A percentile compares a stretch with the other conserved stretches of the same genome.
phyloP scores from a whole-genome alignment of 2,113 vertebrate species.

The Varanus komodoensis region DNA sequence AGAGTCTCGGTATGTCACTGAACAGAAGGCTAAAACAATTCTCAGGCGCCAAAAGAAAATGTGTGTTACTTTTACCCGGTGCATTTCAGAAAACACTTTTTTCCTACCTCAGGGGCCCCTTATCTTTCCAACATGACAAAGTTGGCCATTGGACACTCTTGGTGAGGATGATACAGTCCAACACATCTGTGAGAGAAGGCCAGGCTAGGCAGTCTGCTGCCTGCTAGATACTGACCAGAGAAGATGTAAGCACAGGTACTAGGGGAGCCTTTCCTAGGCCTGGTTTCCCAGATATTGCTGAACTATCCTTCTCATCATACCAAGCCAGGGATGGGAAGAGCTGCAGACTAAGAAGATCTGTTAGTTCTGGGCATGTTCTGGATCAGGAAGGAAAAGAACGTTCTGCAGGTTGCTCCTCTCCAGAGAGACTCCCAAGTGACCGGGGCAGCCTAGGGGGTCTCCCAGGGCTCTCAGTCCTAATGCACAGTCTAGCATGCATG shows the following conservation, averaged over 20 bases:
- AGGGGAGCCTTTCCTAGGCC: neutral
- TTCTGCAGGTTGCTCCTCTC: neutral
- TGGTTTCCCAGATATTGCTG: neutral
- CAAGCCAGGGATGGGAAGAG: neutral
- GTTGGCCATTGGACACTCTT: too few species aligned
- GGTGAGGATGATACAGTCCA: too few species aligned
- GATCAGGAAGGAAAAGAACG: neutral
- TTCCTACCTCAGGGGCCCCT: too few species aligned
- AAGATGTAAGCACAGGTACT: neutral
- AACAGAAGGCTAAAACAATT: too few species aligned
- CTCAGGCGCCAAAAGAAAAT: too few species aligned
- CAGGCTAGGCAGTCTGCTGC: neutral
- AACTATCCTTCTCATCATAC: neutral
- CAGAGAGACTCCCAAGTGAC: neutral
- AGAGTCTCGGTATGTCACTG: too few species aligned
- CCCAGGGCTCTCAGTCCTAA: neutral
- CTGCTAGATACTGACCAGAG: neutral
- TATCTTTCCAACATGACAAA: too few species aligned
- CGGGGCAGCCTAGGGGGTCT: neutral
- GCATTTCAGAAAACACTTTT: too few species aligned
- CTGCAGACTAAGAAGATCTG: neutral
- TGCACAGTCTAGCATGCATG: neutral
- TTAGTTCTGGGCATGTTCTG: neutral
- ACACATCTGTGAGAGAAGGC: too few species aligned
- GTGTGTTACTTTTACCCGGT: too few species aligned